Evolutionary conservation across 1,140 invertebrate genomes (phyloP).

Genomic region (Drosophila setifemur): DNA sequence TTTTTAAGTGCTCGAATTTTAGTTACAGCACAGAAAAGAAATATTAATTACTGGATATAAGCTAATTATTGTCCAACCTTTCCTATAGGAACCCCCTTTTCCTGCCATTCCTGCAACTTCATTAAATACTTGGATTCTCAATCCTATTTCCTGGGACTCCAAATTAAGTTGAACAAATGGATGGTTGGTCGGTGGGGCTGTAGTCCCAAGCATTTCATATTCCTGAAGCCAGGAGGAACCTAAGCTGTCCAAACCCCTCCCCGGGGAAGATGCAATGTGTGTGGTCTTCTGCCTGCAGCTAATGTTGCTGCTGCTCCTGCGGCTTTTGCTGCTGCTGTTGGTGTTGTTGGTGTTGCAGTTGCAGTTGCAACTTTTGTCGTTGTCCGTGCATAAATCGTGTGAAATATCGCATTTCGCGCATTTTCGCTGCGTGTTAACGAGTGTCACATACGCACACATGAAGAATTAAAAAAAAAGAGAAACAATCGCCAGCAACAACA

Average conservation of each 20-base stretch:
- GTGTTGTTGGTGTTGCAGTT: conserved; percentile 22
- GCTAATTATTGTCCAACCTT: no score
- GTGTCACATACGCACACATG: conserved; percentile 66
- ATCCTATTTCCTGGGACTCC: conserved; percentile 26
- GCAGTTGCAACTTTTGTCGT: conserved; percentile 74
- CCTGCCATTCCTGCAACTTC: neutral
- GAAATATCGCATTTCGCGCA: conserved; percentile 82
- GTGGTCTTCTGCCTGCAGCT: conserved; percentile 53
- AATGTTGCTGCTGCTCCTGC: conserved; percentile 31
- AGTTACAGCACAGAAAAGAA: no score
- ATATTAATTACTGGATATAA: no score
- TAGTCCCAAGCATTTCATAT: conserved; percentile 23
- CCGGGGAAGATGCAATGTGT: conserved; percentile 42
- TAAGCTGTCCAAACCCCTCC: conserved; percentile 25
- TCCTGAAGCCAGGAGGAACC: conserved; percentile 14
- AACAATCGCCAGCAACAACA: conserved; percentile 57
- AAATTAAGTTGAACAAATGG: conserved; percentile 41
- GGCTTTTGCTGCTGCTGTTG: conserved; percentile 27
- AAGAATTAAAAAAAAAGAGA: no score
- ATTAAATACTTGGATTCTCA: neutral
- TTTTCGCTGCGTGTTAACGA: conserved; percentile 79
- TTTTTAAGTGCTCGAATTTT: no score
- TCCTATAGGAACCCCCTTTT: neutral
- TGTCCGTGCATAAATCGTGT: conserved; percentile 81
- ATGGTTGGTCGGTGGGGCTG: conserved; percentile 7